A percentile compares a stretch with the other conserved stretches of the same genome.
These are phyloP conservation scores for Aphodius granarius DNA, from an alignment of 2,888 invertebrate genomes.

Conservation along the genomic window DNA sequence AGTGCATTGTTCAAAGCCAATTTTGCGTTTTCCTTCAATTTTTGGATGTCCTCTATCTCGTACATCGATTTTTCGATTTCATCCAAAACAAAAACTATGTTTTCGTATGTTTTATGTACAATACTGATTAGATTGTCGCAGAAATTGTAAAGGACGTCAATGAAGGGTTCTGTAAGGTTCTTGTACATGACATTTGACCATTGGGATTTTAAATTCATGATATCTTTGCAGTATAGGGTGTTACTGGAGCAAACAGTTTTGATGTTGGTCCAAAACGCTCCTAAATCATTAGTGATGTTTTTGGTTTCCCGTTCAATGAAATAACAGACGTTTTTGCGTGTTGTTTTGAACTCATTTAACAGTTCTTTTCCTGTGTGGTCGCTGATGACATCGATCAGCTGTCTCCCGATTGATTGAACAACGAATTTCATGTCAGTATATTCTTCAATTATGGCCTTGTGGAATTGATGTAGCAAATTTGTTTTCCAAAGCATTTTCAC, in stretches of 20 bases:
- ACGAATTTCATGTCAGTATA: constrained; percentile 36
- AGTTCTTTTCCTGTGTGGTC: constrained; percentile 35
- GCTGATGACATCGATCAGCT: constrained; percentile 35
- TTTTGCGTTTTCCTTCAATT: constrained; percentile 33
- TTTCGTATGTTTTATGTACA: background rate
- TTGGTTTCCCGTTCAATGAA: background rate
- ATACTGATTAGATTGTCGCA: background rate
- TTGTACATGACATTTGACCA: background rate
- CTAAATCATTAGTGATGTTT: constrained; percentile 24
- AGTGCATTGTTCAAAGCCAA: constrained; percentile 32
- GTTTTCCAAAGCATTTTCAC: constrained; percentile 34
- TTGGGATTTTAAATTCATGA: constrained; percentile 30
- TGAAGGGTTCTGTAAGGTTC: constrained; percentile 4
- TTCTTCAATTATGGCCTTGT: constrained; percentile 34
- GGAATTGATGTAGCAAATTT: constrained; percentile 29
- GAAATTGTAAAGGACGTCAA: background rate
- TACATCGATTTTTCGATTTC: constrained; percentile 23
- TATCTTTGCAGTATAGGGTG: constrained; percentile 55
- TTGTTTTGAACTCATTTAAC: constrained; percentile 22
- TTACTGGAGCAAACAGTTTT: constrained; percentile 47
- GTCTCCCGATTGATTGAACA: constrained; percentile 34
- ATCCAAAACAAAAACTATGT: background rate
- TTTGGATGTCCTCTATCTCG: constrained; percentile 32
- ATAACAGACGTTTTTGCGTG: constrained; percentile 19
- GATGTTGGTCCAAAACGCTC: constrained; percentile 25